phyloP scores from a whole-genome alignment of 2,797 vertebrate genomes.

The Spinibarbus caldwelli region DNA sequence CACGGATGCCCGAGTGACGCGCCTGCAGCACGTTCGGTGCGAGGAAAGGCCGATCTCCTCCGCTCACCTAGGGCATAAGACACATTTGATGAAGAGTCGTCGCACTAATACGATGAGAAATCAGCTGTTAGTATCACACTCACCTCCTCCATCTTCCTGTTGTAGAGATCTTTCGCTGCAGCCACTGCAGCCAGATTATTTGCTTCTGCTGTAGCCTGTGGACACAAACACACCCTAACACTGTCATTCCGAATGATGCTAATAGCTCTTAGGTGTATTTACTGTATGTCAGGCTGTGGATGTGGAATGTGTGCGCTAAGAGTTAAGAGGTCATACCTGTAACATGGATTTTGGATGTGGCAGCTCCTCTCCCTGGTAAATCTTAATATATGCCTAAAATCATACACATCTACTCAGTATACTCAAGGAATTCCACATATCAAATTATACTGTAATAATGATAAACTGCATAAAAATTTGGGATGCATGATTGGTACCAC shows the following conservation, averaged over 20 bases:
- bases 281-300: neutral
- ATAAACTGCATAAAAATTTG: neutral
- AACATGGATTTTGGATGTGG: constrained; percentile 99
- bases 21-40: constrained; percentile 92
- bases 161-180: constrained; percentile 95
- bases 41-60: constrained; percentile 94
- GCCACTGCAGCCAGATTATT: constrained; percentile 98
- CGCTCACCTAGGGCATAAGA: constrained; percentile 82
- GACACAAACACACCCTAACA: constrained; percentile 34
- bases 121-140: constrained; percentile 17
- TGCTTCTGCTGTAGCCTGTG: constrained; percentile 95
- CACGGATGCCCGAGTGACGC: constrained; percentile 84
- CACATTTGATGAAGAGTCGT: neutral
- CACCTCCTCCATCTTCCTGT: constrained; percentile 97
- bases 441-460: neutral
- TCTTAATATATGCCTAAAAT: constrained; percentile 96
- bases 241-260: neutral
- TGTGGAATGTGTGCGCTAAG: neutral
- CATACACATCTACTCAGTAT: constrained; percentile 22
- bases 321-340: constrained; percentile 80
- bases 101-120: neutral
- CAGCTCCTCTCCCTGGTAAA: constrained; percentile 97
- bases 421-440: neutral
- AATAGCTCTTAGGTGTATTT: neutral
- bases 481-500: neutral